phyloP scores from a whole-genome alignment of 2,113 vertebrate species.

The Rhynchomys soricoides region DNA sequence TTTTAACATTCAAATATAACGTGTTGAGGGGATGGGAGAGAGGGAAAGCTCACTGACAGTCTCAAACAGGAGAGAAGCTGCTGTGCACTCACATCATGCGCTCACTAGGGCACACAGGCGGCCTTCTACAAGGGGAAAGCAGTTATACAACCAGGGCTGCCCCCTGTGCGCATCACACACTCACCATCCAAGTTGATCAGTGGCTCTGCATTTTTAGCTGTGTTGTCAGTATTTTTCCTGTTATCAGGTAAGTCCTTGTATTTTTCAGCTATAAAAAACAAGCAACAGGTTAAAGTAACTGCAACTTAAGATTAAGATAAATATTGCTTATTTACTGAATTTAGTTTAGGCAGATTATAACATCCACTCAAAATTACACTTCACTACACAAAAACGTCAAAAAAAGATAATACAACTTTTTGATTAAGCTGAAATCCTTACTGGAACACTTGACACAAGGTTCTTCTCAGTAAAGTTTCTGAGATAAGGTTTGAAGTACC shows the following conservation, averaged over 20 bases:
- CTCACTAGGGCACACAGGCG: background rate
- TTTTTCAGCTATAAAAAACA: constrained; percentile 91
- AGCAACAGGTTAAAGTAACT: constrained; percentile 54
- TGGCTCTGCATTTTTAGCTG: constrained; percentile 90
- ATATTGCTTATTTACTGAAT: constrained; percentile 7
- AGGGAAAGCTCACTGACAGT: background rate
- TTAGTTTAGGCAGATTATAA: constrained; percentile 1
- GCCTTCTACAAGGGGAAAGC: constrained; percentile 1
- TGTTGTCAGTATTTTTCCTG: constrained; percentile 86
- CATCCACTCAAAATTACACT: constrained; percentile 31
- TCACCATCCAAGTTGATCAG: constrained; percentile 96
- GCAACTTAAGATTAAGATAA: constrained; percentile 51
- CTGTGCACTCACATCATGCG: background rate
- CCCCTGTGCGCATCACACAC: constrained; percentile 56
- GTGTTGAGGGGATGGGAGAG: background rate
- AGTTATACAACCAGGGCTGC: background rate
- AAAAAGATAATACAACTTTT: background rate
- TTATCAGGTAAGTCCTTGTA: constrained; percentile 93
- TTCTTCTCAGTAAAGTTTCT: constrained; percentile 37
- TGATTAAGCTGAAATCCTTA: constrained; percentile 50
- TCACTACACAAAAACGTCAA: constrained; percentile 21
- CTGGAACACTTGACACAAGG: background rate
- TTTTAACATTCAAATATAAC: constrained; percentile 35
- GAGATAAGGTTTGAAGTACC: background rate
- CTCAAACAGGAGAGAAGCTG: background rate